These are phyloP conservation scores for Craseonycteris thonglongyai DNA, from an alignment of 2,113 vertebrate species.

Conservation along the genomic window DNA sequence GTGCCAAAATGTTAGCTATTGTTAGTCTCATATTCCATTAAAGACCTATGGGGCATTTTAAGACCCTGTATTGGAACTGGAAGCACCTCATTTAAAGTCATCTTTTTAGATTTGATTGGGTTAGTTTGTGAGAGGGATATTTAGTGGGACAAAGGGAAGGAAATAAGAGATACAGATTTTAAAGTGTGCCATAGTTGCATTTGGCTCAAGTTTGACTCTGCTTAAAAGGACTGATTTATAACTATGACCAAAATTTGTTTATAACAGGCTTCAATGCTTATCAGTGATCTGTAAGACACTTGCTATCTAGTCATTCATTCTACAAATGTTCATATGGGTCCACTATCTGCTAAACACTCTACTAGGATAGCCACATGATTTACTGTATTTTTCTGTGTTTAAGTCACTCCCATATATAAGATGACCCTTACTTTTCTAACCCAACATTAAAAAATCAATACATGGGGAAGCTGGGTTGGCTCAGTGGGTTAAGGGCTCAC, in stretches of 20 bases:
- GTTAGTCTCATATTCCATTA: neutral
- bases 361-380: neutral
- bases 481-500: too few relatives aligned
- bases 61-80: rapidly evolving
- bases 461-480: too few relatives aligned
- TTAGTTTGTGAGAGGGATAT: neutral
- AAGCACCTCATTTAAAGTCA: neutral
- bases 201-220: neutral
- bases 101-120: neutral
- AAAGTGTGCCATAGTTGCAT: neutral
- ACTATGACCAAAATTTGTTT: neutral
- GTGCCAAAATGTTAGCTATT: neutral
- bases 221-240: neutral
- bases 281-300: neutral
- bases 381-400: too few relatives aligned
- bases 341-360: neutral
- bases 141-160: neutral
- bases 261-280: neutral
- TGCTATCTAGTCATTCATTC: neutral
- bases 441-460: too few relatives aligned
- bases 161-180: neutral
- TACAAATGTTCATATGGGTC: neutral
- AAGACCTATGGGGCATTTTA: neutral
- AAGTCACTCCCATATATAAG: too few relatives aligned
- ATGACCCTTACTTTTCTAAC: too few relatives aligned